Base-by-base conservation (phyloP, 2,113 vertebrate genomes). In the Cricetomys ansorgei region DNA sequence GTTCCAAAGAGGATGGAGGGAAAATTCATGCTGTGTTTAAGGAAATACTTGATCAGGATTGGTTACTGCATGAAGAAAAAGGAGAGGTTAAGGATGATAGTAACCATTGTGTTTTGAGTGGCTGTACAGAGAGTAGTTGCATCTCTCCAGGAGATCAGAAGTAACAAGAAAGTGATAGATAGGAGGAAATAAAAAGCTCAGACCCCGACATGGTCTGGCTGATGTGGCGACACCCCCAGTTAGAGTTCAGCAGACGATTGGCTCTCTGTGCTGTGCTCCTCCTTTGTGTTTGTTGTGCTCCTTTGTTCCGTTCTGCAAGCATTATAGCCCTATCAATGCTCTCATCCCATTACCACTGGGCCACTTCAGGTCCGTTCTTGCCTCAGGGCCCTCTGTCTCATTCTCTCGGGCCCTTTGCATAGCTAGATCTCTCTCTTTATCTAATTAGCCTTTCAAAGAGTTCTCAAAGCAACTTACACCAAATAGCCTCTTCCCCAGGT, bases 101-200 rank as follows among this genome's bases (percentile, higher is more conserved):
- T 27, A 55, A 48, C 1, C 29, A 9, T 53, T 80, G 45, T 69
- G 12, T 12, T 15, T 65, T 70, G 8, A 70, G 37, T 57, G 27
- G 1, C 43, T 84, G 8, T n/a, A 3, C 0, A 19, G 40, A 72
- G 1, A 23, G 5, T 69, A 12, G 1, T 25, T 76, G 21, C 23
- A 50, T 31, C 17, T 65, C 15, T 21, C 43, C 11, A 45, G n/a
- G 53, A 94, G 34, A 92, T 1, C 85, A 43, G 40, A 92, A 48
- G 65, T 50, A 59, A 13, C 37, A 27, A 70, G 21, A 88, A 80
- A 15, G 45, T 59, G 21, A 29, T 62, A 2, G 19, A 11, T 69
- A 62, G 48, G 21, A 92, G 48, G 12, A 81, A 57, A 80, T n/a
- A 53, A 50, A 73, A 53, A 72, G 45, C 69, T 89, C 34, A 45